Conservation (phyloP, 2,797 vertebrate genomes). For the Eulemur rubriventer region DNA sequence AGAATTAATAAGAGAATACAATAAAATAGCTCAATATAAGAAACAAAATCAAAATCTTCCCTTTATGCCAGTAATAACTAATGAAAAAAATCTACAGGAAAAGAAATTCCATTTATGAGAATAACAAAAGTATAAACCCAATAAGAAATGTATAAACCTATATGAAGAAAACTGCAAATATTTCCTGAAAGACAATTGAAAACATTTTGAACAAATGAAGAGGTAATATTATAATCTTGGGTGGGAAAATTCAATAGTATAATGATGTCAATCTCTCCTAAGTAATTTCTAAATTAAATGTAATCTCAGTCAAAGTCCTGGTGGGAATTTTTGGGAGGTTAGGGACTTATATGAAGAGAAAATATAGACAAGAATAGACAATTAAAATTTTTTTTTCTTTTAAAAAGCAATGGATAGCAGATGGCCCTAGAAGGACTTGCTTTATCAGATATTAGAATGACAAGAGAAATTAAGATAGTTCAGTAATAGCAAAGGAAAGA, state of each 20-base stretch:
- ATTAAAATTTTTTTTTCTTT: not conserved
- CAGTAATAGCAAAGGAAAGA: not conserved
- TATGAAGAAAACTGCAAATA: not conserved
- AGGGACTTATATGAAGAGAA: not conserved
- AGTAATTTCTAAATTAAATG: not conserved
- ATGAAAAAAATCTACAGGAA: not conserved
- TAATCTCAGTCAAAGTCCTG: not conserved
- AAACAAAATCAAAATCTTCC: not conserved
- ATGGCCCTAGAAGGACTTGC: not conserved
- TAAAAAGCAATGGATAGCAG: not conserved
- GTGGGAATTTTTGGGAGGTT: not conserved
- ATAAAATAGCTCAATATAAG: not conserved
- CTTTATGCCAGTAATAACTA: not conserved
- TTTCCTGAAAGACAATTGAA: not conserved
- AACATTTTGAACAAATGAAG: not conserved
- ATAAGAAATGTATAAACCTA: not conserved
- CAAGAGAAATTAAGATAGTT: not conserved
- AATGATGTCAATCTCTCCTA: not conserved
- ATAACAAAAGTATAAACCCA: not conserved
- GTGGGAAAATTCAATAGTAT: not conserved
- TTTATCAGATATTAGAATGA: not conserved
- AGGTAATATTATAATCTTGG: not conserved
- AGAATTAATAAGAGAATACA: not conserved
- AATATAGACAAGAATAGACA: not conserved
- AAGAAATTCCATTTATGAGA: not conserved